These are phyloP conservation scores for Xylophagus ater DNA, from an alignment of 2,888 invertebrate genomes.

Conservation along the genomic window DNA sequence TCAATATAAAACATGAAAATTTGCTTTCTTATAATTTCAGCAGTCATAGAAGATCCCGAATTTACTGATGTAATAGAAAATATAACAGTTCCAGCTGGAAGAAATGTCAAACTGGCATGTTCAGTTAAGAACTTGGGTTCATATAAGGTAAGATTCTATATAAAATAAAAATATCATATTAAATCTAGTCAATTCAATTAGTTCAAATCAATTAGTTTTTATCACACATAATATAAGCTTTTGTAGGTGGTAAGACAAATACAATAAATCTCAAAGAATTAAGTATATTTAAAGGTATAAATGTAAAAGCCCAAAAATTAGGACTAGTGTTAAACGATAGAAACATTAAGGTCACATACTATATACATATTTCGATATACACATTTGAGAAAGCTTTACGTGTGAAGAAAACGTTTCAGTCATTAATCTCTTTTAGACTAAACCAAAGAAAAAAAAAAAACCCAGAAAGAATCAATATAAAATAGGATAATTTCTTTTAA, in stretches of 20 bases:
- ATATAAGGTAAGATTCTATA: conserved; percentile 33
- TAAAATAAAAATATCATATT: neutral
- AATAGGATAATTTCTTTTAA: too few species aligned
- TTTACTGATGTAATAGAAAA: conserved; percentile 85
- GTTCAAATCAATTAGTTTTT: conserved; percentile 10
- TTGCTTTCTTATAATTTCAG: conserved; percentile 45
- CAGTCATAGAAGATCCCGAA: conserved; percentile 72
- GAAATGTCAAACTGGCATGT: conserved; percentile 39
- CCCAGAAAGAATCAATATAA: too few species aligned
- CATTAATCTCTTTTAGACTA: too few species aligned
- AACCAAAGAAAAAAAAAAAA: too few species aligned
- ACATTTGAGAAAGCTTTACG: too few species aligned
- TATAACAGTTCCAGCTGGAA: conserved; percentile 63
- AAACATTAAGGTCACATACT: too few species aligned
- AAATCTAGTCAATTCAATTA: conserved; percentile 8
- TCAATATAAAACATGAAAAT: neutral
- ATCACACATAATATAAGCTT: neutral
- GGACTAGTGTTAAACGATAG: too few species aligned
- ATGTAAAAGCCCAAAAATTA: too few species aligned
- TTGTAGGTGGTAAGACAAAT: neutral
- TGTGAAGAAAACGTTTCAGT: too few species aligned
- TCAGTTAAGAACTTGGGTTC: conserved; percentile 40
- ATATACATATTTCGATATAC: too few species aligned
- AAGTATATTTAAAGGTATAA: too few species aligned
- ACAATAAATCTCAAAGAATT: neutral